These are phyloP conservation scores for Thamnaconus septentrionalis DNA, from an alignment of 2,113 vertebrate genomes.

Conservation along the genomic window DNA sequence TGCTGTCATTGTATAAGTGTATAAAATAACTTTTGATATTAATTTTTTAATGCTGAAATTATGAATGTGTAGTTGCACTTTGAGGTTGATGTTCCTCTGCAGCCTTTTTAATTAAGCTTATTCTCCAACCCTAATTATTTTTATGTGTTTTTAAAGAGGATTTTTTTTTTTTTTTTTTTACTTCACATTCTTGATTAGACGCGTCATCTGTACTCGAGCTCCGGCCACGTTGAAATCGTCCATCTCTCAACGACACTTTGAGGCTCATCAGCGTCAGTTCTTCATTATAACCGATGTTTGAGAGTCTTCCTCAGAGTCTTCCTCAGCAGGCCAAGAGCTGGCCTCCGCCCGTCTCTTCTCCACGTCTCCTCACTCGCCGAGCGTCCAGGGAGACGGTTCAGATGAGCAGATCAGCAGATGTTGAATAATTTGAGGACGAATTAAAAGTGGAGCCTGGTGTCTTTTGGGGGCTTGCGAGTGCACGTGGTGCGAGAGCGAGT, in stretches of 20 bases:
- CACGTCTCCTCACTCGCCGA: no score
- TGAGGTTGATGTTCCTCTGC: constrained; percentile 2
- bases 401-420: no score
- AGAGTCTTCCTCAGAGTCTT: no score
- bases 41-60: not conserved
- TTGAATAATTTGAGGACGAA: no score
- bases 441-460: no score
- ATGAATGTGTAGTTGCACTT: constrained; percentile 4
- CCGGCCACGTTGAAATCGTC: constrained; percentile 15
- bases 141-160: constrained; percentile 15
- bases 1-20: not conserved
- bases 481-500: no score
- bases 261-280: constrained; percentile 30
- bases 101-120: constrained; percentile 29
- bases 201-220: constrained; percentile 23
- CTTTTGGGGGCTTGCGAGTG: no score
- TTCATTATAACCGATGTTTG: no score
- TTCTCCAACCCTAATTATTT: constrained; percentile 16
- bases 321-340: no score
- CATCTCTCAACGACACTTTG: constrained; percentile 12
- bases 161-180: not conserved
- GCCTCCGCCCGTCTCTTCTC: no score
- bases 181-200: constrained; percentile 15
- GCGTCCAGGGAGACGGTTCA: no score
- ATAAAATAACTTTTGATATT: no score